phyloP scores from a whole-genome alignment of 2,797 vertebrate species.

The Pantherophis alleghaniensis region DNA sequence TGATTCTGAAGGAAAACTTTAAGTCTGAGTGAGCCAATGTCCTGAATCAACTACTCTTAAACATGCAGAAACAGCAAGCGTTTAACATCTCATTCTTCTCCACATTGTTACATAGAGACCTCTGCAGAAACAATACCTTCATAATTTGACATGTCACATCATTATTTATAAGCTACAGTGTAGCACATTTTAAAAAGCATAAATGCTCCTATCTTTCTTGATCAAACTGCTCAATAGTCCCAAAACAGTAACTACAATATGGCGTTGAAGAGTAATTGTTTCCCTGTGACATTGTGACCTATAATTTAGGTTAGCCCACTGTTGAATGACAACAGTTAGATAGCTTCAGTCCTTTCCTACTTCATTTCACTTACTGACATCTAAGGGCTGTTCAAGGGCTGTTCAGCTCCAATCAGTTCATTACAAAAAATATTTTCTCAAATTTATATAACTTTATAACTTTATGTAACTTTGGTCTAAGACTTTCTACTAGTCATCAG shows the following conservation, averaged over 20 bases:
- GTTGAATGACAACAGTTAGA: constrained; percentile 40
- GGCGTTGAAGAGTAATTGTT: constrained; percentile 40
- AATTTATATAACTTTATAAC: constrained; percentile 31
- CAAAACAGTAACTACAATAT: constrained; percentile 37
- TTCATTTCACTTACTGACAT: constrained; percentile 38
- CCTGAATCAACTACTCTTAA: background rate
- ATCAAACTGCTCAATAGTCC: constrained; percentile 22
- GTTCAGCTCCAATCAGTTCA: constrained; percentile 36
- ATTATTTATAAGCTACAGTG: background rate
- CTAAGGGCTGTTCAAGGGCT: constrained; percentile 1
- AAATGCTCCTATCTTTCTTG: constrained; percentile 10
- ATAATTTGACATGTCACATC: fast-evolving
- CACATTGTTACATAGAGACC: background rate
- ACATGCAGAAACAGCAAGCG: background rate
- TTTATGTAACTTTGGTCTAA: background rate
- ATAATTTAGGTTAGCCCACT: constrained; percentile 38
- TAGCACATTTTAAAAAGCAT: background rate
- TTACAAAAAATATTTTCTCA: constrained; percentile 51
- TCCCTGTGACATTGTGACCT: constrained; percentile 9
- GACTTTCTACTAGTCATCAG: background rate
- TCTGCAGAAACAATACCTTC: background rate
- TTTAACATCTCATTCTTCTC: background rate
- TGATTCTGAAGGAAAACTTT: background rate
- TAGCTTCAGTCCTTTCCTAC: background rate
- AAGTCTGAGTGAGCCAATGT: constrained; percentile 1